Conservation (phyloP, 2,113 vertebrate genomes). For the Turdus rufiventris region DNA sequence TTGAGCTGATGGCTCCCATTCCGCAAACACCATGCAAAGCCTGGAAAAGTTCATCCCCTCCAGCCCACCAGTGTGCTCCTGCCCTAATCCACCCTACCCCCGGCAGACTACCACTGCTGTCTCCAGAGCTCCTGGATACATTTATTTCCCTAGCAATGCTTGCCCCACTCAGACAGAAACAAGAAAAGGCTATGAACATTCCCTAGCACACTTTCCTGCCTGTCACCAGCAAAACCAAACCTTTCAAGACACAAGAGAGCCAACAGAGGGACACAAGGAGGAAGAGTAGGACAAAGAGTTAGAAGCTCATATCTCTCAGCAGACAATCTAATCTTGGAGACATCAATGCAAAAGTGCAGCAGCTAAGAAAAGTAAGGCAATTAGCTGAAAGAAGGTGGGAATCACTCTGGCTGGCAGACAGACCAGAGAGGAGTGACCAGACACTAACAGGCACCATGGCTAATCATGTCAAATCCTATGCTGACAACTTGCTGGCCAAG, state of each 20-base stretch:
- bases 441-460: accelerated
- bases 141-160: not conserved
- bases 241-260: not conserved
- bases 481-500: not conserved
- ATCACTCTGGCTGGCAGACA: not conserved
- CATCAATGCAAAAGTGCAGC: not conserved
- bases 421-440: not conserved
- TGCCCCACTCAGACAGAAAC: not conserved
- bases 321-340: not conserved
- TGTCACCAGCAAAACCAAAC: not conserved
- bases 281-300: not conserved
- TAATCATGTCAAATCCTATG: not conserved
- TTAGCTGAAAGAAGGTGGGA: not conserved
- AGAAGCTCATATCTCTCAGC: not conserved
- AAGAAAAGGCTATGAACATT: not conserved
- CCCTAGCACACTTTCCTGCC: not conserved
- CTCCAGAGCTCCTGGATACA: not conserved
- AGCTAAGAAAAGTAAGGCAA: not conserved
- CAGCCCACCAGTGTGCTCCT: accelerated
- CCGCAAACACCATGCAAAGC: not conserved
- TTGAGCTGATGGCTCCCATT: not conserved
- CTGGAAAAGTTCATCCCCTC: not conserved
- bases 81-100: accelerated
- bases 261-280: not conserved
- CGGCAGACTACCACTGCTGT: not conserved